A percentile compares a stretch with the other conserved stretches of the same genome.
phyloP scores from a whole-genome alignment of 2,797 vertebrate species.

The Coregonus ussuriensis region DNA sequence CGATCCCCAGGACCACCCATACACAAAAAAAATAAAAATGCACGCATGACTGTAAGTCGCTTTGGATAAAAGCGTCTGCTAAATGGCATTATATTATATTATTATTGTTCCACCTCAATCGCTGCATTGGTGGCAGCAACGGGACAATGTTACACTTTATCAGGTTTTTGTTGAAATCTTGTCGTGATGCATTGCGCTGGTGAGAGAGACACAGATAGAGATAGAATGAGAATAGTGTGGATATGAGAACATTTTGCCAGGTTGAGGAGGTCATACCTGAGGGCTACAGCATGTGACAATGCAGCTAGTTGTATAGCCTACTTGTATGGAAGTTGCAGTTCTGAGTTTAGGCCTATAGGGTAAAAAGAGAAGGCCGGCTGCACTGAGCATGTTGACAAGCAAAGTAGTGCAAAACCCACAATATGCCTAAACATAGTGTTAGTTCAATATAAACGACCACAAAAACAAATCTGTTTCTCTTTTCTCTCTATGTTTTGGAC shows the following conservation, averaged over 20 bases:
- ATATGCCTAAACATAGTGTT: not conserved
- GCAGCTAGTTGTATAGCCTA: not conserved
- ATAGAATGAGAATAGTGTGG: not conserved
- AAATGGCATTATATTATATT: too few species aligned
- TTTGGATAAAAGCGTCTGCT: too few species aligned
- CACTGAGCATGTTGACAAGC: not conserved
- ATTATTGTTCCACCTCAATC: not conserved
- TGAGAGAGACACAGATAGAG: too few species aligned
- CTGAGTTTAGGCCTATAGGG: not conserved
- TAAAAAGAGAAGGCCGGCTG: not conserved
- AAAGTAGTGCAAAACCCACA: not conserved
- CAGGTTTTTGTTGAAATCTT: not conserved
- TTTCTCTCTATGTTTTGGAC: constrained; percentile 32
- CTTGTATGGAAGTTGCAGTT: too few species aligned
- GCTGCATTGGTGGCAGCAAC: not conserved
- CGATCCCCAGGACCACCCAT: too few species aligned
- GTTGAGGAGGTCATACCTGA: not conserved
- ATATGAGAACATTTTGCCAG: not conserved
- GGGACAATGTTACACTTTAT: not conserved
- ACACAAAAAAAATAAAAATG: too few species aligned
- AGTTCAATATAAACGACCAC: not conserved
- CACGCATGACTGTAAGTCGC: too few species aligned
- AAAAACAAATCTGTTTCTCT: not conserved
- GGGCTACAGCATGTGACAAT: not conserved
- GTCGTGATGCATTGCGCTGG: not conserved